phyloP scores from a whole-genome alignment of 2,888 invertebrate genomes.

The Laspeyria flexula region DNA sequence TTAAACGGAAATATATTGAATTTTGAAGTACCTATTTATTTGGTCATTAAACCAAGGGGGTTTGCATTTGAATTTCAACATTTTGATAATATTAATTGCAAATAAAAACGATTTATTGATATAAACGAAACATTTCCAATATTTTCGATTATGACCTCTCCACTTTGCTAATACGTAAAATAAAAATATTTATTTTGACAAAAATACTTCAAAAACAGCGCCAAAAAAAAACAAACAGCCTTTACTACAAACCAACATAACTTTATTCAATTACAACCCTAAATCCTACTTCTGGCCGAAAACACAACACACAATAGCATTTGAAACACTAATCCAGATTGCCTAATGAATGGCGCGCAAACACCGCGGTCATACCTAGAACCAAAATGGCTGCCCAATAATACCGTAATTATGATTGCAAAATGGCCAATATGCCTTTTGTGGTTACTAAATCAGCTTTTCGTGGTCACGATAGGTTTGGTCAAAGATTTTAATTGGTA shows the following conservation, averaged over 20 bases:
- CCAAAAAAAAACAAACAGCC: no score
- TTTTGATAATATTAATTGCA: no score
- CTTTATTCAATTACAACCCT: slow-evolving; percentile 2
- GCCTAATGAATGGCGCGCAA: slow-evolving; percentile 10
- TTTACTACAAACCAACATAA: no score
- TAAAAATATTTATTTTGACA: no score
- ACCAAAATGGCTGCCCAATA: slow-evolving; percentile 20
- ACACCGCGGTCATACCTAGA: slow-evolving; percentile 14
- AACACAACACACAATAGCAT: slow-evolving; percentile 25
- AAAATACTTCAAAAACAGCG: not conserved
- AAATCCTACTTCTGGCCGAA: slow-evolving; percentile 6
- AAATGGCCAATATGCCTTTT: slow-evolving; percentile 31
- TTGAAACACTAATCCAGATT: slow-evolving; percentile 40
- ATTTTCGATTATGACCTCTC: no score
- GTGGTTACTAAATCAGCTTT: slow-evolving; percentile 36
- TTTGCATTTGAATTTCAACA: no score
- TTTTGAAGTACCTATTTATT: no score
- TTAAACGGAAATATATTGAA: no score
- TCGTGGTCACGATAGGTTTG: slow-evolving; percentile 28
- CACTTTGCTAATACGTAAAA: no score
- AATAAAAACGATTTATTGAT: no score
- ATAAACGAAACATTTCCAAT: no score
- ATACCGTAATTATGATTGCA: slow-evolving; percentile 13
- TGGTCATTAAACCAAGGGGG: no score
- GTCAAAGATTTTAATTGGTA: slow-evolving; percentile 35